Conservation (phyloP, 1,140 invertebrate species). For the Drosophila sulfurigaster region DNA sequence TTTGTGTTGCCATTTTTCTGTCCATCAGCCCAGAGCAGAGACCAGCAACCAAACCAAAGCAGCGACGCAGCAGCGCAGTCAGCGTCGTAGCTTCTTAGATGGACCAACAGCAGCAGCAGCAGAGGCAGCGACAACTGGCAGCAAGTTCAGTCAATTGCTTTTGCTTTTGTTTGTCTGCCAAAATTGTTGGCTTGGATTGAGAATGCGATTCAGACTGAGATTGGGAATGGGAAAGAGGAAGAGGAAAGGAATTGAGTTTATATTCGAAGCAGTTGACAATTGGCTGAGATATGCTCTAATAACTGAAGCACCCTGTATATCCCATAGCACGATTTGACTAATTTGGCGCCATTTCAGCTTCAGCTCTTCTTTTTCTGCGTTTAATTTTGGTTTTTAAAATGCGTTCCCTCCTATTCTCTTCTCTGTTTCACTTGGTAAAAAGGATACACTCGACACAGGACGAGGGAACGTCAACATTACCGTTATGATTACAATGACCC, state of each 20-base stretch:
- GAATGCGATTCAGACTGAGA: background rate
- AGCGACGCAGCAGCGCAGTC: conserved; percentile 36
- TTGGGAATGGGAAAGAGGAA: background rate
- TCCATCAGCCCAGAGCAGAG: conserved; percentile 42
- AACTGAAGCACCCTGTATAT: conserved; percentile 51
- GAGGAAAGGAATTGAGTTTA: conserved; percentile 9
- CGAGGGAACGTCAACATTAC: conserved; percentile 44
- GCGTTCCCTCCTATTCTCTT: background rate
- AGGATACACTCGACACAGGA: conserved; percentile 3
- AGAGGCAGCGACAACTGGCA: conserved; percentile 31
- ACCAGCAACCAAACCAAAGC: background rate
- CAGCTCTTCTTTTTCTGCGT: conserved; percentile 38
- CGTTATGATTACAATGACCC: conserved; percentile 76
- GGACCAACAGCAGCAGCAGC: conserved; percentile 9
- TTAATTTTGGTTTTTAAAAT: conserved; percentile 37
- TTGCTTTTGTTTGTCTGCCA: conserved; percentile 69
- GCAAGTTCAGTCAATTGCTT: conserved; percentile 49
- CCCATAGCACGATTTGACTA: conserved; percentile 49
- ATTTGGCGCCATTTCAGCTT: conserved; percentile 56
- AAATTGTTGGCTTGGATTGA: conserved; percentile 18
- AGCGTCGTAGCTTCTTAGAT: conserved; percentile 26
- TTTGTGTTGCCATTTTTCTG: conserved; percentile 49
- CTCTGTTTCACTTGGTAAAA: background rate
- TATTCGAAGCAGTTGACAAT: conserved; percentile 37
- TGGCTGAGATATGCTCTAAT: conserved; percentile 4